Evolutionary conservation across 2,797 vertebrate genomes (phyloP), one percentile per base, ranked within the genome.

Genomic region (Gymnoscopelus microlampas): DNA sequence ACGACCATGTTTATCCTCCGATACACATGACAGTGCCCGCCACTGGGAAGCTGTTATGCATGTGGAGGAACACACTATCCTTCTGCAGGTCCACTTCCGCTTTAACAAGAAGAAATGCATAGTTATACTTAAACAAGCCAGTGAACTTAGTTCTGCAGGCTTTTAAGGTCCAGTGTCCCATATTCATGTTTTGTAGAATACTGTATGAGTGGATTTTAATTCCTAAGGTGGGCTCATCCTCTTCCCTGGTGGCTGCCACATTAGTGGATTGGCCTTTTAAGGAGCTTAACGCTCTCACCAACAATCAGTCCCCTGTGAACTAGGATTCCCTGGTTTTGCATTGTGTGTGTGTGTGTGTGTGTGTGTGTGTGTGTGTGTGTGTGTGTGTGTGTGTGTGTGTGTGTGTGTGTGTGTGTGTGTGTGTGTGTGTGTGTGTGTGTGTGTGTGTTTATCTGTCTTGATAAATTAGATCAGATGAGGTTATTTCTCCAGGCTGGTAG

Each of bases 331-430:
- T 53, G 12, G 12, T 11, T 53, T 11, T 53, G 50, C 12, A 13
- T 53, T 53, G 7, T 3, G 50, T 3, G 50, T 53, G 50, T 55
- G 53, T 55, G 53, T 57, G 24, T 55, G 53, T 55, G 53, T 55
- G 53, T 55, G 53, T 14, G 55, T 29, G 55, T 29, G 55, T 58
- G 32, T 44, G 32, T 60, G 57, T 44, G 29, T 7, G 57, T 9
- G 57, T n/a, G 32, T 15, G 6, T 9, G 14, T 6, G 2, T 29
- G 23, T 13, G 23, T 59, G 57, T 53, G 7, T 3, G 50, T 3
- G 50, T 53, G 50, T 55, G 53, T 55, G 53, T 57, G 24, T 55
- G 53, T 55, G 53, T 55, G 53, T 55, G 53, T 14, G 55, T 29
- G 55, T 29, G 55, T 58, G 32, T 44, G 32, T 60, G 57, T 44